Base-by-base conservation (phyloP, 2,888 invertebrate genomes). In the Tinea semifulvella region DNA sequence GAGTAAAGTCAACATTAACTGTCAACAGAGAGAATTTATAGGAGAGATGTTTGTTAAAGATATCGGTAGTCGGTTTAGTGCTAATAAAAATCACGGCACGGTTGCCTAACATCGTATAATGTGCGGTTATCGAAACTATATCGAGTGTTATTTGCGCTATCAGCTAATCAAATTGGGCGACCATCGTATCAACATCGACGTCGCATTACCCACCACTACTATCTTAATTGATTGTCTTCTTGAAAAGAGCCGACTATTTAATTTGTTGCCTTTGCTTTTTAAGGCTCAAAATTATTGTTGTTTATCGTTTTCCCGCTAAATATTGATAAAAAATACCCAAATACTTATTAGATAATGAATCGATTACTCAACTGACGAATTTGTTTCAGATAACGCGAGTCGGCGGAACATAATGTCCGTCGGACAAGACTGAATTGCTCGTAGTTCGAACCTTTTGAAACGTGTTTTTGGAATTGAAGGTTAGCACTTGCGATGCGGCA, bases 171-270 rank as follows among this genome's bases (percentile, higher is more conserved):
- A 76, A 76, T 74, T 75, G 71, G 74, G 72, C 69, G 68, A 75
- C 71, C 68, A 69, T 71, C 71, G 63, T 77, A 76, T 69, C 74
- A 57, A 56, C 56, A 63, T 65, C 68, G 68, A 67, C 61, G 70
- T 60, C 60, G 25, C 55, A 76, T 76, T 76, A 74, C 19, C 61
- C 61, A 61, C 62, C 63, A 61, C 61, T 65, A 68, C 69, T 74
- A 76, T 79, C 77, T 73, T 74, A 77, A 77, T 76, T 74, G 77
- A 79, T 77, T 75, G 75, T 75, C 64, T 61, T 66, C 68, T 72
- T 71, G 68, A 65, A 68, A 68, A 65, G 66, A 54, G 70, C 61
- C 68, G 66, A 58, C 64, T 60, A 55, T 55, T 31, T 28, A 45
- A 54, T 58, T 59, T 40, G 22, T 40, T 40, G 6, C 40, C 11